Conservation (phyloP, 2,797 vertebrate genomes). For the Crocodylus rhombifer region DNA sequence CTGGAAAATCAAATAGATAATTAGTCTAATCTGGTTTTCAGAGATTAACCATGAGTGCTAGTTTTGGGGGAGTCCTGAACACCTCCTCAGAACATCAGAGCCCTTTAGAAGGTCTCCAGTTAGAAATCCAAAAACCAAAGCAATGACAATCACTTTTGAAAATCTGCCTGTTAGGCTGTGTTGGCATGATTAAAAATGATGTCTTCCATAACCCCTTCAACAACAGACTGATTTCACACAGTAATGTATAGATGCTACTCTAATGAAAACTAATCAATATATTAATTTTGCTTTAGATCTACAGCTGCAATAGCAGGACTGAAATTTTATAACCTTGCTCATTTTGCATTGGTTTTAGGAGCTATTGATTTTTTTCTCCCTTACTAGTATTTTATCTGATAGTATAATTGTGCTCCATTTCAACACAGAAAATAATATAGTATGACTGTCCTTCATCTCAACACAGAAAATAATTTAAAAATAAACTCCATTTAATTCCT, state of each 20-base stretch:
- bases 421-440: neutral
- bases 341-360: neutral
- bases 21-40: neutral
- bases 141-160: neutral
- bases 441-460: neutral
- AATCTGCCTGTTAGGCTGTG: neutral
- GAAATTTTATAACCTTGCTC: neutral
- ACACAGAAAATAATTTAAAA: neutral
- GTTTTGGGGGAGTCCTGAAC: neutral
- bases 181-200: neutral
- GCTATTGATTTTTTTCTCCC: neutral
- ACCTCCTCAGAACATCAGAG: neutral
- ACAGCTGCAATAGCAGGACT: neutral
- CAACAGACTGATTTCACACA: neutral
- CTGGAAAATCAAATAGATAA: neutral
- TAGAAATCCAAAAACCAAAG: neutral
- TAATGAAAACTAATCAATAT: neutral
- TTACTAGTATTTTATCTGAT: neutral
- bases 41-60: too few species aligned
- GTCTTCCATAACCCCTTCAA: neutral
- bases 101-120: neutral
- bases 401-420: neutral
- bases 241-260: neutral
- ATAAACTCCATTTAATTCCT: neutral
- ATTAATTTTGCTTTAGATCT: conserved; percentile 6